Conservation (phyloP, 2,797 vertebrate species). For the Acrocephalus scirpaceus region DNA sequence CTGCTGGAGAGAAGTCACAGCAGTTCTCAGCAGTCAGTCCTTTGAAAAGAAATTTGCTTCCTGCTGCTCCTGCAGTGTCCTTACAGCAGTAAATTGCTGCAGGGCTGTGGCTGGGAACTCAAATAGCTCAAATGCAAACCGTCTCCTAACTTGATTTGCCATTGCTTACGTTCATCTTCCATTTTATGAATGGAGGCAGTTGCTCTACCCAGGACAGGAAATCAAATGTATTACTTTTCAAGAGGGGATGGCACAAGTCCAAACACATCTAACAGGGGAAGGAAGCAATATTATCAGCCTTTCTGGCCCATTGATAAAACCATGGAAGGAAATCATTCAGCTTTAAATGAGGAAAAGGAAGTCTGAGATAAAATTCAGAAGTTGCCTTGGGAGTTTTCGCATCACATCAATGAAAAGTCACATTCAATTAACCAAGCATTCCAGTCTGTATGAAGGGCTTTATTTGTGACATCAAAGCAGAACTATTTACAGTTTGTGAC, state of each 20-base stretch:
- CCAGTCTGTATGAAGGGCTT: constrained; percentile 15
- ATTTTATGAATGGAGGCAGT: constrained; percentile 43
- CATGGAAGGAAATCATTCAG: constrained; percentile 74
- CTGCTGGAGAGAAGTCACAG: background rate
- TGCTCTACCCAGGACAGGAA: constrained; percentile 54
- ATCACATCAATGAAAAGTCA: constrained; percentile 59
- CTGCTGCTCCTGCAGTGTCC: background rate
- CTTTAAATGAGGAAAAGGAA: constrained; percentile 73
- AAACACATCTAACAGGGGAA: constrained; percentile 65
- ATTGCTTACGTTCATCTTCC: background rate
- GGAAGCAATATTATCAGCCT: constrained; percentile 76
- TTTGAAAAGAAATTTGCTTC: background rate
- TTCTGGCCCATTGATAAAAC: constrained; percentile 72
- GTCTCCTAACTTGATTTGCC: background rate
- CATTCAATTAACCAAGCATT: constrained; percentile 50
- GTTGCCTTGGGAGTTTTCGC: constrained; percentile 61
- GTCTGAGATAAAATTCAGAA: constrained; percentile 71
- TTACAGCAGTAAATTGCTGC: background rate
- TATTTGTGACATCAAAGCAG: constrained; percentile 50
- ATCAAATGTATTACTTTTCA: constrained; percentile 66
- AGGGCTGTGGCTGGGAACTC: background rate
- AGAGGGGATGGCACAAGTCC: constrained; percentile 66
- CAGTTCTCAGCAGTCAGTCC: background rate
- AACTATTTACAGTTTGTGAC: constrained; percentile 35
- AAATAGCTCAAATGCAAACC: background rate